phyloP scores from a whole-genome alignment of 2,113 vertebrate genomes.

The Ctenodactylus gundi region DNA sequence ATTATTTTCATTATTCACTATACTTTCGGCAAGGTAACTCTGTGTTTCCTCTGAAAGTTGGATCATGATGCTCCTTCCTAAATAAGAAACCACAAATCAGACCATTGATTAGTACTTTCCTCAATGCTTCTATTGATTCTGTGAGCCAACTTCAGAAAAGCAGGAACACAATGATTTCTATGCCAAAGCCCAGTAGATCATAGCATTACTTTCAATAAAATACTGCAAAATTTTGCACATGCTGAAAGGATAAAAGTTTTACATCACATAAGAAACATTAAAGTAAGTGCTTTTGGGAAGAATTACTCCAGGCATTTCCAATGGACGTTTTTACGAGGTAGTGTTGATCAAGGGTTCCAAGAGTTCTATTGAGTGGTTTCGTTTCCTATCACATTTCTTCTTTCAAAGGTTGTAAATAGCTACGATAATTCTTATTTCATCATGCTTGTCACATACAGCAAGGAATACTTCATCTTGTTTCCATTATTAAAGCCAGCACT shows the following conservation, averaged over 20 bases:
- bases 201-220: conserved; percentile 42
- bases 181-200: conserved; percentile 49
- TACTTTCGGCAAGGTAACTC: neutral
- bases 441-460: conserved; percentile 36
- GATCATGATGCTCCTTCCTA: conserved; percentile 67
- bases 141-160: conserved; percentile 64
- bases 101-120: conserved; percentile 64
- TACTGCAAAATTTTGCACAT: neutral
- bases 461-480: conserved; percentile 64
- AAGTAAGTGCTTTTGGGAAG: conserved; percentile 59
- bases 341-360: conserved; percentile 68
- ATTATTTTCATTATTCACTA: conserved; percentile 19
- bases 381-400: conserved; percentile 56
- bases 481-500: conserved; percentile 58
- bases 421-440: conserved; percentile 70
- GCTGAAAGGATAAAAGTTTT: conserved; percentile 46
- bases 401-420: conserved; percentile 68
- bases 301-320: conserved; percentile 69
- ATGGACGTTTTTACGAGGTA: conserved; percentile 55
- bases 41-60: conserved; percentile 42
- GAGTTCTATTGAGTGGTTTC: conserved; percentile 46
- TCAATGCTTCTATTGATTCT: conserved; percentile 66
- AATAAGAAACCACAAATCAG: conserved; percentile 63
- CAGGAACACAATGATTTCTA: conserved; percentile 60
- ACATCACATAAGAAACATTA: conserved; percentile 26